Base-by-base conservation (phyloP, 2,888 invertebrate genomes). In the Hirtodrosophila duncani region DNA sequence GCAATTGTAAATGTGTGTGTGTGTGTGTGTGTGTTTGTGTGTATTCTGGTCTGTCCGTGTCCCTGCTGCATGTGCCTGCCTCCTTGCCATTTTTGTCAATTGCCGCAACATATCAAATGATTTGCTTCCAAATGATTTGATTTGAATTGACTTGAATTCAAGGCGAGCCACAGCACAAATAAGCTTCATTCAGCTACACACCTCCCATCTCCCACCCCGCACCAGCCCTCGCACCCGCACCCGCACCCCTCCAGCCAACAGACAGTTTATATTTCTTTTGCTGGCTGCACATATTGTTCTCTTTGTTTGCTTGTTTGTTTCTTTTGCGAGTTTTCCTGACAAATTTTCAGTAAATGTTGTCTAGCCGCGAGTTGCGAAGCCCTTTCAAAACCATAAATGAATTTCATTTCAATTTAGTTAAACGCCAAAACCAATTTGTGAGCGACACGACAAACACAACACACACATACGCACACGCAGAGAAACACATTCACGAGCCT, bases 101-200 rank as follows among this genome's bases (percentile, higher is more conserved):
- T 78, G 82, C 60, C 75, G 60, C 66, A 74, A 68, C 80, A 80
- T 82, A 81, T 82, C 72, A 78, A 82, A 82, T 81, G 81, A 84
- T 82, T 83, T 82, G 68, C 78, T 83, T 83, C 83, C 83, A 75
- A 82, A 71, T 83, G 83, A 84, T 83, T 83, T 83, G 68, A 82
- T 81, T 84, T 83, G 75, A 83, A 83, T 83, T 84, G 84, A 82
- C 66, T 81, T 78, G 67, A 81, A 72, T 68, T 80, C 66, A 58
- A 67, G 56, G 56, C 51, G 52, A 52, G 24, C 63, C 41, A 31
- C 42, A 52, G 27, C n/a, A 29, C 26, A 29, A 37, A 31, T 43
- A 39, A 39, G 24, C 43, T 57, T 42, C 38, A 50, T 46, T 34
- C 46, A 29, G 10, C 23, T 33, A 23, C 37, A 49, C 16, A n/a